Conservation (phyloP, 2,888 invertebrate species). For the Phalera bucephala region DNA sequence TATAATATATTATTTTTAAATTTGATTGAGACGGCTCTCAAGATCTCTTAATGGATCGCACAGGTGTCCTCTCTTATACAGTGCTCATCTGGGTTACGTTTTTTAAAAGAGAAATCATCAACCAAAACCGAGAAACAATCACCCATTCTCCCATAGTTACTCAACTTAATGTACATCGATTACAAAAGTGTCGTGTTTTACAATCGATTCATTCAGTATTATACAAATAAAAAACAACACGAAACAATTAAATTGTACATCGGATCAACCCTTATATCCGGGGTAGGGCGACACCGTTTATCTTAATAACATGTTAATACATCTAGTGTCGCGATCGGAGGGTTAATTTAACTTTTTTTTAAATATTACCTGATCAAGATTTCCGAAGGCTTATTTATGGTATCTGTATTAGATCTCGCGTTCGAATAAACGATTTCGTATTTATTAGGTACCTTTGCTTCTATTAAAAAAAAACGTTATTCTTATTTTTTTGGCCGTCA, state of each 20-base stretch:
- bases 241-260: slow-evolving; percentile 35
- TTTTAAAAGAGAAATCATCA: no score
- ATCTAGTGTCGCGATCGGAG: slow-evolving; percentile 36
- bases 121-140: background rate
- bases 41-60: no score
- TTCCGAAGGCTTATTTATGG: slow-evolving; percentile 52
- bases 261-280: slow-evolving; percentile 51
- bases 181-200: slow-evolving; percentile 34
- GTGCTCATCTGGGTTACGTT: no score
- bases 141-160: slow-evolving; percentile 11
- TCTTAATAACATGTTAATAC: slow-evolving; percentile 70
- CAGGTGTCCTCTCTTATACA: no score
- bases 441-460: slow-evolving; percentile 18
- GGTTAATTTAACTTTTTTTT: no score
- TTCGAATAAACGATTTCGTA: slow-evolving; percentile 30
- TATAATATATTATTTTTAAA: no score
- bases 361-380: slow-evolving; percentile 45
- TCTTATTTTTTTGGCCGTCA: no score
- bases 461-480: no score
- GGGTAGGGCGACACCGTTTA: slow-evolving; percentile 57
- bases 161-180: slow-evolving; percentile 32
- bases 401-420: slow-evolving; percentile 57
- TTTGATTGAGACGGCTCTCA: no score
- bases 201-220: slow-evolving; percentile 39
- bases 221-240: slow-evolving; percentile 28